These are phyloP conservation scores for Anodontia alba DNA, from an alignment of 2,888 invertebrate genomes.

Conservation along the genomic window DNA sequence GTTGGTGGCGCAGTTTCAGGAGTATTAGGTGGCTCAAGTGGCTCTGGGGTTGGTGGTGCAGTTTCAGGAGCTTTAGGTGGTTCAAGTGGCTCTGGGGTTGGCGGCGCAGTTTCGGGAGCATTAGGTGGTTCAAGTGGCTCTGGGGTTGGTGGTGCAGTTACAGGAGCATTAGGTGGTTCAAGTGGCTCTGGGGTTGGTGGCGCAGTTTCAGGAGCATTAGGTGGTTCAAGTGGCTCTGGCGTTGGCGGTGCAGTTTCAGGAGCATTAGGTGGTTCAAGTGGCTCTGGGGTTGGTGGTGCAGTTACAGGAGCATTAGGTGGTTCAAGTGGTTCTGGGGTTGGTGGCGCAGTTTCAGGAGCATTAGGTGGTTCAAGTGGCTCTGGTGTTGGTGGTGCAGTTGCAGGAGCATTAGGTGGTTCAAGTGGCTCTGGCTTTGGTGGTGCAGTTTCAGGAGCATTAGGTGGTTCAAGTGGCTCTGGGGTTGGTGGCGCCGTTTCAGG, in stretches of 20 bases:
- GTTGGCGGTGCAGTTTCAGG: slow-evolving; percentile 10
- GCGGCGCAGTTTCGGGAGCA: background rate
- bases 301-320: slow-evolving; percentile 18
- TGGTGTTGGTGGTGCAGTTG: slow-evolving; percentile 13
- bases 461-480: slow-evolving; percentile 6
- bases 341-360: slow-evolving; percentile 6
- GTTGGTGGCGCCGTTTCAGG: background rate
- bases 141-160: slow-evolving; percentile 4
- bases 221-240: slow-evolving; percentile 24
- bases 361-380: slow-evolving; percentile 20
- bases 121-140: background rate
- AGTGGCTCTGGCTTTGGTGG: background rate
- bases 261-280: slow-evolving; percentile 20
- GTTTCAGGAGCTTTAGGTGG: slow-evolving; percentile 1
- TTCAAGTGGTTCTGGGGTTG: slow-evolving; percentile 12
- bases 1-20: background rate
- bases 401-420: slow-evolving; percentile 1
- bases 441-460: background rate
- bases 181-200: slow-evolving; percentile 6
- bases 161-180: background rate
- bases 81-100: slow-evolving; percentile 8
- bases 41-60: slow-evolving; percentile 13
- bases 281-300: background rate
- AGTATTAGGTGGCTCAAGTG: slow-evolving; percentile 7
- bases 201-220: slow-evolving; percentile 16